Conservation (phyloP, 2,113 vertebrate species). For the Parus major region DNA sequence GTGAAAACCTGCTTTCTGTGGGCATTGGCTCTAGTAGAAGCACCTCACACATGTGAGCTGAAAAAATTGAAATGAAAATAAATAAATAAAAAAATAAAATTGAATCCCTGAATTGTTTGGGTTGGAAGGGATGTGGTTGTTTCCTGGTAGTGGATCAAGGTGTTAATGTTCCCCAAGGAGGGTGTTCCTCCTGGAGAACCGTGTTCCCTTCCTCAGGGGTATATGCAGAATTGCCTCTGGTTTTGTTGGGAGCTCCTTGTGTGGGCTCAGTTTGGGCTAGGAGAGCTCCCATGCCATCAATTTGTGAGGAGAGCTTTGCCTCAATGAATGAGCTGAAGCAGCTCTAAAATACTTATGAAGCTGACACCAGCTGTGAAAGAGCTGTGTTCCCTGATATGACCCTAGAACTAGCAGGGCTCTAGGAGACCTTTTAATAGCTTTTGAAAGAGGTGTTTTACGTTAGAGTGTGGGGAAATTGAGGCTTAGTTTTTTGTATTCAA, state of each 20-base stretch:
- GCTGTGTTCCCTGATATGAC: accelerated
- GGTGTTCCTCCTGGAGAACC: background rate
- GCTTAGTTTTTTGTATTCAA: background rate
- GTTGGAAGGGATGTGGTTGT: background rate
- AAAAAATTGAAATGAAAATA: background rate
- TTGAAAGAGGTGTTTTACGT: background rate
- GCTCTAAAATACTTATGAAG: background rate
- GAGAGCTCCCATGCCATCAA: background rate
- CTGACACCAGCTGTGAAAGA: background rate
- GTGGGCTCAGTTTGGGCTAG: background rate
- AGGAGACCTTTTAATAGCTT: background rate
- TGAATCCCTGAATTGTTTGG: background rate
- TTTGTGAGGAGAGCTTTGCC: background rate
- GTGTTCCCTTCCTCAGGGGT: accelerated
- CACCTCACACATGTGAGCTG: background rate
- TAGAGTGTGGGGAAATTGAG: background rate
- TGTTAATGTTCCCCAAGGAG: background rate
- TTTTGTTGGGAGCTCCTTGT: background rate
- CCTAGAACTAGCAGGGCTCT: background rate
- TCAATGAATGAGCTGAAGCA: background rate
- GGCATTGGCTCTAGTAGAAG: background rate
- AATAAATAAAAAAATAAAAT: too few species aligned
- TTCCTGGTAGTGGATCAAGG: background rate
- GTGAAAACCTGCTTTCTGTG: background rate
- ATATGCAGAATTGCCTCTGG: background rate